Evolutionary conservation across 2,113 vertebrate genomes (phyloP).

Genomic region (Prionailurus bengalensis): DNA sequence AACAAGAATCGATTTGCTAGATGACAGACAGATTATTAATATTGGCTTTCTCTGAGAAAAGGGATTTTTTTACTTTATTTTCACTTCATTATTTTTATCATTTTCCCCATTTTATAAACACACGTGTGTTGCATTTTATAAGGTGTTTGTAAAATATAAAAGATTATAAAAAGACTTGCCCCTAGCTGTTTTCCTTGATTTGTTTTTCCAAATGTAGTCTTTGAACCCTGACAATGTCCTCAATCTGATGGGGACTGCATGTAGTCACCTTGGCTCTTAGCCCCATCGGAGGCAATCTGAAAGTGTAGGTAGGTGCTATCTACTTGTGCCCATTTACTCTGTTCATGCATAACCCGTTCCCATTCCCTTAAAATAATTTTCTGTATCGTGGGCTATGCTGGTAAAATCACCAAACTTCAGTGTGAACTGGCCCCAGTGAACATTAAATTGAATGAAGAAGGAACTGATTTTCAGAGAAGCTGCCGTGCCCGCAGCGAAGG

Average conservation of each 20-base stretch:
- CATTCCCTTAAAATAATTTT: background rate
- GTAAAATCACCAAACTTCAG: background rate
- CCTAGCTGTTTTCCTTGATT: background rate
- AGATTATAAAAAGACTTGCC: background rate
- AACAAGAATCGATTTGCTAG: too few relatives aligned
- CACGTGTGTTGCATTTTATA: background rate
- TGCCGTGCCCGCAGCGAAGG: too few relatives aligned
- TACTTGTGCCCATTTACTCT: background rate
- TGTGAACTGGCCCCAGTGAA: background rate
- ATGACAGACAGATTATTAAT: background rate
- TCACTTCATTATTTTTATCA: background rate
- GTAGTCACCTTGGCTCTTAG: background rate
- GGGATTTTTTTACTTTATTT: background rate
- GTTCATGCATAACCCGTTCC: background rate
- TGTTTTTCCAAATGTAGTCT: background rate
- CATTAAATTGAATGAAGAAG: background rate
- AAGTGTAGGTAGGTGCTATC: background rate
- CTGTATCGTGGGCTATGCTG: background rate
- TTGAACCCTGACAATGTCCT: background rate
- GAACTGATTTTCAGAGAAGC: background rate
- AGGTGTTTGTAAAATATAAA: background rate
- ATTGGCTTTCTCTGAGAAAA: background rate
- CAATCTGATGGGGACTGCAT: background rate
- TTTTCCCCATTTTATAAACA: slow-evolving; percentile 2
- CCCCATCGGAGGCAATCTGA: background rate